Evolutionary conservation across 2,113 vertebrate genomes (phyloP), one percentile per base, ranked within the genome.

Genomic region (Crotalus viridis): DNA sequence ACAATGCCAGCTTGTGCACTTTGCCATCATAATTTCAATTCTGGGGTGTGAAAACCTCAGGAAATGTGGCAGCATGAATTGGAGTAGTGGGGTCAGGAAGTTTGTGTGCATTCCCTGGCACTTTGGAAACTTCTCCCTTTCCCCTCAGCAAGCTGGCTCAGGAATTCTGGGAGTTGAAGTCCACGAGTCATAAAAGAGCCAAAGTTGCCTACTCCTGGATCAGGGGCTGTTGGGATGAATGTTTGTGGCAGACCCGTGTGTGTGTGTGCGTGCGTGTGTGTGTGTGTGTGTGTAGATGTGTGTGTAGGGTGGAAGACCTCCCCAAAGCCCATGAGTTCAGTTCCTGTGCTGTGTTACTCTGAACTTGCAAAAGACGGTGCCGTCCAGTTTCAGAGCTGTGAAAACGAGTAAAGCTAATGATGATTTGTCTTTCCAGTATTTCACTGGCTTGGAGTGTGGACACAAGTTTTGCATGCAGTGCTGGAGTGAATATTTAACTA

Each of bases 391-490:
- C 56, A 9, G 54, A 61, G 56, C 33, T 46, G 61, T 5, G 5
- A 4, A n/a, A 13, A 0, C 1, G 39, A 94, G 17, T 10, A 15
- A 10, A 59, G 55, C 10, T 39, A 0, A 4, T 61, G 1, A 19
- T 22, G 46, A 3, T 96, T 15, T 90, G 17, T 92, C 33, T 89
- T 92, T 97, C 26, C 98, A 99, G 99, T 99, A 99, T 96, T 99
- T 99, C 96, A 99, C 99, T 94, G 99, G 99, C 97, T 98, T 99
- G 96, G 99, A 99, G 97, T 99, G 99, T 98, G 99, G 99, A 98
- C 99, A 99, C 98, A 99, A 99, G 97, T 99, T 99, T 98, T 99
- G 99, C 98, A 99, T 99, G 99, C 99, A 99, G 98, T 99, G 99
- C 97, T 99, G 99, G 99, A 99, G 99, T 89, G 99, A 99, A 98